These are phyloP conservation scores for Pinctada fucata DNA, from an alignment of 2,888 invertebrate genomes.

Conservation along the genomic window DNA sequence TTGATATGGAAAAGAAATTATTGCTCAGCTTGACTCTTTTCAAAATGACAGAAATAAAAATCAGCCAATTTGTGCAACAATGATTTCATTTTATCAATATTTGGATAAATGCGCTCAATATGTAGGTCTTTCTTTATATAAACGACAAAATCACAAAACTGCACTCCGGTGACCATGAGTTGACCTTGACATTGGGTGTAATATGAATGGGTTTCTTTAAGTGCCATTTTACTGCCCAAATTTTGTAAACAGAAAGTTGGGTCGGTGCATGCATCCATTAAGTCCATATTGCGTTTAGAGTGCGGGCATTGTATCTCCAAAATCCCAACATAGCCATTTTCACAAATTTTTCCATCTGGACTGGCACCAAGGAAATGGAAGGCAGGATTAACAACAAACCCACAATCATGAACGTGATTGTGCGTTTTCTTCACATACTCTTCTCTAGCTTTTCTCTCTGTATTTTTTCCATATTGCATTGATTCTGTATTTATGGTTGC, in stretches of 20 bases:
- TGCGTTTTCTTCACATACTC: neutral
- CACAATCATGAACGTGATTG: conserved; percentile 16
- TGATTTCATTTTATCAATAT: neutral
- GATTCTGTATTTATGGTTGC: neutral
- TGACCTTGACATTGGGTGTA: neutral
- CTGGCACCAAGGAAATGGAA: conserved; percentile 9
- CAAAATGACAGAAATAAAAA: neutral
- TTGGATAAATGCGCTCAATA: neutral
- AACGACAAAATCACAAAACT: neutral
- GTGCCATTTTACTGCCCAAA: neutral
- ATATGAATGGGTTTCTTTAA: neutral
- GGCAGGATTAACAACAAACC: conserved; percentile 4
- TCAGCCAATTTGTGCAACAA: neutral
- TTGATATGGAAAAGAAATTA: neutral
- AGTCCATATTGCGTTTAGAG: neutral
- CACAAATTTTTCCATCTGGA: conserved; percentile 10
- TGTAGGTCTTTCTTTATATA: neutral
- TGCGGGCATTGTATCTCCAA: conserved; percentile 14
- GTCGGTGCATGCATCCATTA: neutral
- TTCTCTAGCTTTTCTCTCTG: conserved; percentile 1
- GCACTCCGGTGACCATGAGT: neutral
- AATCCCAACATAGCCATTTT: neutral
- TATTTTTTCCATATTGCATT: conserved; percentile 4
- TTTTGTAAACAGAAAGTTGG: neutral
- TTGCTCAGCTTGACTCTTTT: neutral